Conservation (phyloP, 1,140 invertebrate genomes). For the Ruditapes philippinarum region DNA sequence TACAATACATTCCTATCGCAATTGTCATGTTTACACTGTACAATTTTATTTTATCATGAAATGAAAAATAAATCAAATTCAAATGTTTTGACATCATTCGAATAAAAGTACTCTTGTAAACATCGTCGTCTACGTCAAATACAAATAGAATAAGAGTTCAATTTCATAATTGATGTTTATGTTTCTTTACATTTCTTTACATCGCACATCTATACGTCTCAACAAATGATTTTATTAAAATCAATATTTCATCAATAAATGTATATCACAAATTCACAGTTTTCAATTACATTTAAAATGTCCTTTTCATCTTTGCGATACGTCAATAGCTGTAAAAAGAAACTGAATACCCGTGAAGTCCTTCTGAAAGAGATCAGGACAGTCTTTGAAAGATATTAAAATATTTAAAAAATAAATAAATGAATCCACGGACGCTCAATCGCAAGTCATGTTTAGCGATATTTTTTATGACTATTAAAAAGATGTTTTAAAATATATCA, state of each 20-base stretch:
- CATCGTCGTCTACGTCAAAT: no score
- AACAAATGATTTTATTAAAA: background rate
- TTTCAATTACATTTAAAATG: background rate
- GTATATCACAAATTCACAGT: background rate
- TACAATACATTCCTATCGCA: no score
- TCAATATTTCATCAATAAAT: constrained; percentile 13
- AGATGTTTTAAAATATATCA: no score
- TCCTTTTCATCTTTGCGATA: background rate
- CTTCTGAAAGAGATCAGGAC: background rate
- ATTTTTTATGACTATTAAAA: no score
- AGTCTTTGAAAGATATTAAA: background rate
- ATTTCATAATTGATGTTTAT: background rate
- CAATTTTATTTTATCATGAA: no score
- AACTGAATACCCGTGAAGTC: background rate
- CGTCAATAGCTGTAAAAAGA: background rate
- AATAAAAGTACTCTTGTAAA: no score
- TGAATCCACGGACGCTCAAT: no score
- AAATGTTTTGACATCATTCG: no score
- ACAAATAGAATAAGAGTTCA: background rate
- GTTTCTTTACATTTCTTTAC: background rate
- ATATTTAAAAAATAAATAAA: background rate
- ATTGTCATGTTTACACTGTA: no score
- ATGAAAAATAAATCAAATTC: no score
- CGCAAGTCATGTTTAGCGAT: no score
- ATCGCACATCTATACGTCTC: background rate